phyloP scores from a whole-genome alignment of 2,113 vertebrate genomes.

The Plotosus lineatus region DNA sequence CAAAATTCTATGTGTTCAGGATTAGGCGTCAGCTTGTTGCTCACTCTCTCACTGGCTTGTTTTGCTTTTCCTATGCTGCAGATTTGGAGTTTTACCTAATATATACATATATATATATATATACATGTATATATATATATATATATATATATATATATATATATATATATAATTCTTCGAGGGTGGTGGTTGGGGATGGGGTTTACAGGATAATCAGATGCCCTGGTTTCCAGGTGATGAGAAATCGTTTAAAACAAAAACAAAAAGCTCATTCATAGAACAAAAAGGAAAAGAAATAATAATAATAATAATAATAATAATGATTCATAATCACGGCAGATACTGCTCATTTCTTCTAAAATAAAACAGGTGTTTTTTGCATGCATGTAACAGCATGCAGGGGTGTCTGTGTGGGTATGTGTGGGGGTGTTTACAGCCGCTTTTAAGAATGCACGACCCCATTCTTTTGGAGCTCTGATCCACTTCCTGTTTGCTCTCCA shows the following conservation, averaged over 20 bases:
- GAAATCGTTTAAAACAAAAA: constrained; percentile 73
- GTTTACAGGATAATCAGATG: constrained; percentile 74
- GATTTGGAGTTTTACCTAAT: background rate
- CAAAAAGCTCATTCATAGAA: constrained; percentile 82
- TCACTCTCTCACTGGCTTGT: too few species aligned
- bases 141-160: too few species aligned
- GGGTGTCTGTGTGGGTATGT: constrained; percentile 45
- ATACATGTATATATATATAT: too few species aligned
- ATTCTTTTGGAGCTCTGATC: constrained; percentile 82
- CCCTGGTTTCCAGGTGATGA: constrained; percentile 79
- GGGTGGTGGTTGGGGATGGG: too few species aligned
- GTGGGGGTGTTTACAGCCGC: constrained; percentile 40
- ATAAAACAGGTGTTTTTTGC: constrained; percentile 67
- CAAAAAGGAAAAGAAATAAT: constrained; percentile 81
- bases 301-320: too few species aligned
- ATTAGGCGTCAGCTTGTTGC: too few species aligned
- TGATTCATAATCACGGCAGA: constrained; percentile 81
- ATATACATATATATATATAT: too few species aligned
- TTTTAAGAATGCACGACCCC: constrained; percentile 79
- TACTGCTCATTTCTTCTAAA: constrained; percentile 82
- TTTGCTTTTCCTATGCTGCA: constrained; percentile 17
- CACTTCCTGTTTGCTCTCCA: constrained; percentile 79
- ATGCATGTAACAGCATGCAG: constrained; percentile 58
- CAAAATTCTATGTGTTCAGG: too few species aligned
- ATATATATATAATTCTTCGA: too few species aligned